Conservation (phyloP, 2,797 vertebrate species). For the Micropoecilia bifurca region DNA sequence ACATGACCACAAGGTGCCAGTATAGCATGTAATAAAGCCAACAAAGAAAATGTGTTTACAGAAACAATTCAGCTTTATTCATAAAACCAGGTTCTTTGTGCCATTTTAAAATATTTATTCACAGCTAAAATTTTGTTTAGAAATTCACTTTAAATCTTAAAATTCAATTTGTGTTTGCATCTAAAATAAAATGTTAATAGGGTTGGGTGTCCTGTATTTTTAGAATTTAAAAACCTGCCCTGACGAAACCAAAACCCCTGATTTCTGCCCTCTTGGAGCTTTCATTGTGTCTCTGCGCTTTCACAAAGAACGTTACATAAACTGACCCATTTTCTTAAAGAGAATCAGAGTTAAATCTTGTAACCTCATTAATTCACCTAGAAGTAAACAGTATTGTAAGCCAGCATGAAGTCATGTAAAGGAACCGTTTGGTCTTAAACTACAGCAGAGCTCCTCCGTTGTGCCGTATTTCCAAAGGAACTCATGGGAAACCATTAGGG, state of each 20-base stretch:
- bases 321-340: neutral
- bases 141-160: neutral
- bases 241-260: neutral
- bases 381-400: neutral
- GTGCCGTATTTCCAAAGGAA: neutral
- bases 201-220: no score
- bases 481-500: neutral
- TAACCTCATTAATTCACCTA: neutral
- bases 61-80: neutral
- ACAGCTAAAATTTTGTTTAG: neutral
- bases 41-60: neutral
- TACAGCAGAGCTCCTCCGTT: neutral
- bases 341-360: neutral
- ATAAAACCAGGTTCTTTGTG: slow-evolving; percentile 3
- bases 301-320: neutral
- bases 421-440: neutral
- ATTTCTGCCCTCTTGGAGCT: neutral
- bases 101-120: neutral
- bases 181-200: neutral
- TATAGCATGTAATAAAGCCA: slow-evolving; percentile 39
- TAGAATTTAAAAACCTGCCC: neutral
- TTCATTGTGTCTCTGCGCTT: neutral
- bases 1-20: slow-evolving; percentile 66
- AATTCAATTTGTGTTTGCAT: neutral
- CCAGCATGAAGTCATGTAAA: neutral